phyloP scores from a whole-genome alignment of 2,797 vertebrate genomes.

The Sebastes flavidus region DNA sequence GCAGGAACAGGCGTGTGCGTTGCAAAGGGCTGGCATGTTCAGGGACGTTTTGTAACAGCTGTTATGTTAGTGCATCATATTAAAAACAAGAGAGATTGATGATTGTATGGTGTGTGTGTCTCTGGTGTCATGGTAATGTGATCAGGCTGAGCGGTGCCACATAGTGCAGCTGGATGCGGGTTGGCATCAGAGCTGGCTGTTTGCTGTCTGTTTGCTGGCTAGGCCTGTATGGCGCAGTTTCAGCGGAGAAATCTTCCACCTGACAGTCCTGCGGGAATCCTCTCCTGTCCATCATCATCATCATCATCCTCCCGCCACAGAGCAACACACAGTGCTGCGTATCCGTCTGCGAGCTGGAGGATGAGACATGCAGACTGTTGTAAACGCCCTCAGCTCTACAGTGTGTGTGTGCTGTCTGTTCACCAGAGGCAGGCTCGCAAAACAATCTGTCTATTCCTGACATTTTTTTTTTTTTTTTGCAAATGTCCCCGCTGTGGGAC shows the following conservation, averaged over 20 bases:
- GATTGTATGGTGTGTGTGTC: neutral
- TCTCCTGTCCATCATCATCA: neutral
- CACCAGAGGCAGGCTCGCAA: neutral
- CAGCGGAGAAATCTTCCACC: neutral
- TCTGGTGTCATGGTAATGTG: conserved; percentile 6
- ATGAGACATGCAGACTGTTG: neutral
- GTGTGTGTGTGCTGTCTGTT: neutral
- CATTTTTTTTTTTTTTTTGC: neutral
- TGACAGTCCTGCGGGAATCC: neutral
- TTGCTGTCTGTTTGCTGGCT: neutral
- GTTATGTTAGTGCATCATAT: neutral
- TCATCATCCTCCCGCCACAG: neutral
- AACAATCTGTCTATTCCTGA: neutral
- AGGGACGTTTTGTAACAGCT: neutral
- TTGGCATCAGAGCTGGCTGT: neutral
- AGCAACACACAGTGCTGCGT: neutral
- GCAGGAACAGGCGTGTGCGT: too few relatives aligned
- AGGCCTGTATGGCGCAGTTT: conserved; percentile 72
- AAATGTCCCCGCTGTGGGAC: too few relatives aligned
- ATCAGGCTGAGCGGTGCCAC: neutral
- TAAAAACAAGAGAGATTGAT: neutral
- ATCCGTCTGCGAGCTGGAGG: neutral
- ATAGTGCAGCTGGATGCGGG: conserved; percentile 11
- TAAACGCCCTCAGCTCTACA: conserved; percentile 17
- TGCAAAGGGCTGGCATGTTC: neutral